Evolutionary conservation across 1,140 invertebrate species (phyloP).

Genomic region (Drosophila simulans): DNA sequence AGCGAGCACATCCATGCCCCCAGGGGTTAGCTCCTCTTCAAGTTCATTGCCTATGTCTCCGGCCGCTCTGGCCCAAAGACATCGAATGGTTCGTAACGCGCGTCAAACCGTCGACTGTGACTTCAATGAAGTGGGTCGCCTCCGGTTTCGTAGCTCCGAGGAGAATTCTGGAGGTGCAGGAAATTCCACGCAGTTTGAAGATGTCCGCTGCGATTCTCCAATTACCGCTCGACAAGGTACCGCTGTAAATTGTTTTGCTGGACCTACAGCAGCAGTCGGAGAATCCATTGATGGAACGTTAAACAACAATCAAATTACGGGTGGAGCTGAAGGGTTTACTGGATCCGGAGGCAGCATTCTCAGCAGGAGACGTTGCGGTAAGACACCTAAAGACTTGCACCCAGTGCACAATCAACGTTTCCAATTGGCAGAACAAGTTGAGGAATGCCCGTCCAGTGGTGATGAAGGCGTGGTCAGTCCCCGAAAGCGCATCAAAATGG

Average conservation of each 20-base stretch:
- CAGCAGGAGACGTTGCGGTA: conserved; percentile 77
- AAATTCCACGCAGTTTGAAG: conserved; percentile 85
- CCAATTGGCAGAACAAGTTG: conserved; percentile 89
- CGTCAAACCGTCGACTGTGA: conserved; percentile 80
- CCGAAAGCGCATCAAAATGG: conserved; percentile 88
- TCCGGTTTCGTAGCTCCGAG: conserved; percentile 87
- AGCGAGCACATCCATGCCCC: conserved; percentile 32
- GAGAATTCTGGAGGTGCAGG: conserved; percentile 85
- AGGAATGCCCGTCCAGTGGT: conserved; percentile 90
- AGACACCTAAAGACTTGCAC: conserved; percentile 86
- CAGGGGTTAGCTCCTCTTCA: conserved; percentile 32
- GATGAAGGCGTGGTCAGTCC: conserved; percentile 88
- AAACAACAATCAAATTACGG: conserved; percentile 32
- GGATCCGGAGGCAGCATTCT: conserved; percentile 7
- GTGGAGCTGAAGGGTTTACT: background rate
- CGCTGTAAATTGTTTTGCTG: conserved; percentile 48
- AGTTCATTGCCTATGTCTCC: conserved; percentile 64
- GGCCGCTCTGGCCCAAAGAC: conserved; percentile 76
- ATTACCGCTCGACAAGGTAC: conserved; percentile 70
- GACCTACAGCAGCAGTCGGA: conserved; percentile 4
- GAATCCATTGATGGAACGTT: conserved; percentile 51
- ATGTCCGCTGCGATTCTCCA: conserved; percentile 82
- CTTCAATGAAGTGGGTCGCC: conserved; percentile 65
- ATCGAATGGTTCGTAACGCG: conserved; percentile 80
- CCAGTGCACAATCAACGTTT: conserved; percentile 90